Conservation (phyloP, 2,888 invertebrate genomes). For the Piscicola geometra region DNA sequence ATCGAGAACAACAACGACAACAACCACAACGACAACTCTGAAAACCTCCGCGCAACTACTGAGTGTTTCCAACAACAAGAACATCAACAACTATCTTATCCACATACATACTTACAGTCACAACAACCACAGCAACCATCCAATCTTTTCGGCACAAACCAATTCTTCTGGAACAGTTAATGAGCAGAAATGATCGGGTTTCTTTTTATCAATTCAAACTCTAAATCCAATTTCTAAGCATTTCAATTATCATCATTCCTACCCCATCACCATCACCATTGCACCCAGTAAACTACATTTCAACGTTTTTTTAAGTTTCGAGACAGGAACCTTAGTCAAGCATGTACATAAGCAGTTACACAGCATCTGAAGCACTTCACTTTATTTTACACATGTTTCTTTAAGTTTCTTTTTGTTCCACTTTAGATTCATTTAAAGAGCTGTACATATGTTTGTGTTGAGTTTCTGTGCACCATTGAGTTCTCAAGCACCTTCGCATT, state of each 20-base stretch:
- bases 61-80: conserved; percentile 21
- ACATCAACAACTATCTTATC: background rate
- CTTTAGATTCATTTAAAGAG: too few relatives aligned
- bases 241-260: background rate
- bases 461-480: too few relatives aligned
- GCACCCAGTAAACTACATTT: background rate
- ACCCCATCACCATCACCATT: background rate
- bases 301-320: too few relatives aligned
- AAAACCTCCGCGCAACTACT: conserved; percentile 9
- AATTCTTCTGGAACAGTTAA: conserved; percentile 11
- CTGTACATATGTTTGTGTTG: too few relatives aligned
- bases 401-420: too few relatives aligned
- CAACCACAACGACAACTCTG: conserved; percentile 10
- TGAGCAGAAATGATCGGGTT: background rate
- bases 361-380: too few relatives aligned
- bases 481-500: too few relatives aligned
- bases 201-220: too few relatives aligned
- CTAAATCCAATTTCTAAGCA: conserved; percentile 8
- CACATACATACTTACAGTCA: background rate
- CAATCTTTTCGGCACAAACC: background rate
- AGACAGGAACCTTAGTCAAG: too few relatives aligned
- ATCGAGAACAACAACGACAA: background rate
- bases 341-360: too few relatives aligned
- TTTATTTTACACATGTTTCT: too few relatives aligned
- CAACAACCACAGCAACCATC: conserved; percentile 8